Base-by-base conservation (phyloP, 1,140 invertebrate species). In the Goniozus legneri region DNA sequence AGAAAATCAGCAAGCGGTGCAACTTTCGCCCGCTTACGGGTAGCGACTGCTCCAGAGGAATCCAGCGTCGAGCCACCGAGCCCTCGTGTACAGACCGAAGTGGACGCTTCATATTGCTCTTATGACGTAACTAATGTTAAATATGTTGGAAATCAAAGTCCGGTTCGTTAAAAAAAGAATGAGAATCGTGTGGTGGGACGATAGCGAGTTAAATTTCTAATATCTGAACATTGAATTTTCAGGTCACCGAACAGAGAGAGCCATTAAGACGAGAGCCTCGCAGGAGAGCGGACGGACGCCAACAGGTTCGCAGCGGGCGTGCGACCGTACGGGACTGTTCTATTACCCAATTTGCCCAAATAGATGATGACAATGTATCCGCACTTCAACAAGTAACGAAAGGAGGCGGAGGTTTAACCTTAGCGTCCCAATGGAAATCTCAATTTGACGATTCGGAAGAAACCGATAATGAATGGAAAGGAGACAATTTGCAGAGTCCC, bases 371-470 rank as follows among this genome's bases (percentile, higher is more conserved):
- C 50, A 94, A 93, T 64, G 86, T 93, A 0, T 94, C 91, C 8
- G 88, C 87, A 1, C 66, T 90, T 44, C 90, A 93, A 65, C 91
- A 93, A 77, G 80, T 85, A n/a, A 88, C 86, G 0, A 82, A 82
- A 60, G 84, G 85, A 33, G 82, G 81, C 2, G 84, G 85, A 22
- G 88, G 88, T 0, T 69, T 93, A 2, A 94, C 91, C 0, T 67
- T 94, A 8, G 91, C 89, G 0, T 93, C 90, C 1, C 86, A 93
- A 59, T 95, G 92, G 92, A 94, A 95, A 65, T 93, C 89, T 2
- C 91, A 94, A 64, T 95, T 95, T 64, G 91, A 95, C 65, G 92
- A 95, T 66, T 93, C 91, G 0, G 92, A 95, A 56, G 90, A 92
- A 62, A 91, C 89, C 0, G 91, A 95, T 69, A 92, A 94, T 67